Evolutionary conservation across 2,113 vertebrate species (phyloP), one percentile per base, ranked within the genome.

Genomic region (Sus scrofa): DNA sequence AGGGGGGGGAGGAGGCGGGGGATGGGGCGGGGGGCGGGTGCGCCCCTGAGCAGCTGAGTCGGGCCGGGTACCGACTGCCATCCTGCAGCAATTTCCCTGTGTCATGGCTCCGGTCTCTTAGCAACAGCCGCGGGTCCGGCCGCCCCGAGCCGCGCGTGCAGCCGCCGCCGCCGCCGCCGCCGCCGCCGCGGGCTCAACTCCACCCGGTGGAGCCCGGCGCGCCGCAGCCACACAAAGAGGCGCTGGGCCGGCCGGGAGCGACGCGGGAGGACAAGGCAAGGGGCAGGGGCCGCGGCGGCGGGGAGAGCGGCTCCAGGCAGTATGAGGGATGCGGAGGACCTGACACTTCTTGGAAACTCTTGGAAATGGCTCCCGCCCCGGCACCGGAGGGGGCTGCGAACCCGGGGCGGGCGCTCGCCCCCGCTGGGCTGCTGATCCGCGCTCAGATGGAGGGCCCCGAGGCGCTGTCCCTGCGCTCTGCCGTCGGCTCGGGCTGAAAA

Each of bases 21-120:
- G 52, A 78, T n/a, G 81, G 73, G 73, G 86, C 74, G 15, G 89
- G 86, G 96, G 92, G 96, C 94, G 96, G 75, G 81, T 15, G 91
- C 39, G 75, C 94, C 87, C 94, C 97, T 5, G 71, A 65, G 37
- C 84, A 30, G 84, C 70, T 1, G 67, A 83, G 93, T 83, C 89
- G 75, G 97, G 95, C 97, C 75, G 84, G 97, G 98, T 62, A 97
- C 95, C 93, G 90, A 96, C 96, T 97, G 98, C 97, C 98, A 96
- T 92, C 98, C 98, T 98, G 98, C 98, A 82, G 98, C 98, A 97
- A 97, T 98, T 98, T 98, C 95, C 97, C 98, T 97, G 98, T 98
- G 98, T 98, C 98, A 98, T 98, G 97, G 98, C 98, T 98, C 98
- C 97, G 78, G 98, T 99, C 93, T 98, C 99, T 98, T 99, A 99